Evolutionary conservation across 2,888 invertebrate genomes (phyloP).

Genomic region (Drosophila meridiana): DNA sequence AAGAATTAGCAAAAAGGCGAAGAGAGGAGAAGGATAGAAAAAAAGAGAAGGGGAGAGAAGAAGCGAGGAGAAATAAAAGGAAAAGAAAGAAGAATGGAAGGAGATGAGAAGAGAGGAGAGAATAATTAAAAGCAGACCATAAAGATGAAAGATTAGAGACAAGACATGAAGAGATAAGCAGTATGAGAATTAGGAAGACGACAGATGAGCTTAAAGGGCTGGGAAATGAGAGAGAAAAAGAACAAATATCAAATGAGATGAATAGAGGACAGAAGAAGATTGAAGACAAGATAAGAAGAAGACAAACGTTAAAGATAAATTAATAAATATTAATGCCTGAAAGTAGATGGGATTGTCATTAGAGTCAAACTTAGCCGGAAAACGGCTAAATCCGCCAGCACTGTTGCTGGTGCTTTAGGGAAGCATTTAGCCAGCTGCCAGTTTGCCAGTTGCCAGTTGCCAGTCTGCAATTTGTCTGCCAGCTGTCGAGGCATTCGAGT

Average conservation of each 20-base stretch:
- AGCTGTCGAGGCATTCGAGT: conserved; percentile 33
- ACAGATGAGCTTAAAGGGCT: too few relatives aligned
- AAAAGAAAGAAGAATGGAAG: background rate
- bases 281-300: background rate
- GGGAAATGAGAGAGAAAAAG: background rate
- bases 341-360: too few relatives aligned
- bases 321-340: too few relatives aligned
- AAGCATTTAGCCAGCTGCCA: conserved; percentile 17
- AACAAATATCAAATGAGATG: background rate
- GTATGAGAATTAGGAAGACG: too few relatives aligned
- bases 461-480: conserved; percentile 48
- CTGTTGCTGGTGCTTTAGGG: background rate
- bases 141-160: too few relatives aligned
- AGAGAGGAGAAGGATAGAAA: background rate
- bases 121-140: background rate
- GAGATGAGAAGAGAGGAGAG: background rate
- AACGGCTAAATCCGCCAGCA: background rate
- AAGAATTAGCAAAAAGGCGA: background rate
- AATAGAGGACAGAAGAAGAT: background rate
- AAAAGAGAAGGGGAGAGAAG: background rate
- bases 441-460: conserved; percentile 22
- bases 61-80: background rate
- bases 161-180: too few relatives aligned
- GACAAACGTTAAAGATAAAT: too few relatives aligned
- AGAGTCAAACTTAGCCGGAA: background rate